These are phyloP conservation scores for Anticlea derivata DNA, from an alignment of 2,888 invertebrate species.

Conservation along the genomic window DNA sequence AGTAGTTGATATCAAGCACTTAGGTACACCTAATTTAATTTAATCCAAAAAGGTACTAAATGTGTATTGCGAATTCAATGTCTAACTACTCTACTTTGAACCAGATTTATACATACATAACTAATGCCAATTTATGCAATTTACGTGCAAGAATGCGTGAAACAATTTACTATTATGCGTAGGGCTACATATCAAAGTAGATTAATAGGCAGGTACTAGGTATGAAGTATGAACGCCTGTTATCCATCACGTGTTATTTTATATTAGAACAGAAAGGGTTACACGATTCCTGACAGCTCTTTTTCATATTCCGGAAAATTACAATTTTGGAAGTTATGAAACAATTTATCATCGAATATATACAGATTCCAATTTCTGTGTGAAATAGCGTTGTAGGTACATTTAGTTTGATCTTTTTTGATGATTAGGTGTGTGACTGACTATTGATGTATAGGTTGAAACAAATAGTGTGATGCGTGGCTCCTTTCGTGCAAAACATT, in stretches of 20 bases:
- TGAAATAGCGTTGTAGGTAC: no score
- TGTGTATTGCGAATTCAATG: no score
- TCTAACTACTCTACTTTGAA: no score
- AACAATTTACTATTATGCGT: conserved; percentile 4
- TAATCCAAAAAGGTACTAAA: no score
- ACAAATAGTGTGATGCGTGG: no score
- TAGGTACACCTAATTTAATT: no score
- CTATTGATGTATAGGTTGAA: no score
- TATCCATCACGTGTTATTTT: conserved; percentile 2
- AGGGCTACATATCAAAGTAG: conserved; percentile 3
- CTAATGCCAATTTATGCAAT: conserved; percentile 11
- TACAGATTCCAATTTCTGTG: neutral
- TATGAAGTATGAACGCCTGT: neutral
- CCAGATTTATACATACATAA: conserved; percentile 4
- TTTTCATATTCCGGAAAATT: conserved; percentile 1
- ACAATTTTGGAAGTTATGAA: neutral
- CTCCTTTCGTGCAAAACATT: no score
- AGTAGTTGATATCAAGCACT: no score
- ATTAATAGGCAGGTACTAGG: neutral
- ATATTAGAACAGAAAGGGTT: neutral
- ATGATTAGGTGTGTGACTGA: no score
- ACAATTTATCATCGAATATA: conserved; percentile 1
- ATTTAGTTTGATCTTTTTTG: neutral
- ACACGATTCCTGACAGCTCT: neutral
- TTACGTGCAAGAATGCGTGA: conserved; percentile 15